Evolutionary conservation across 1,140 invertebrate species (phyloP), one percentile per base, ranked within the genome.

Genomic region (Drosophila pectinifera): DNA sequence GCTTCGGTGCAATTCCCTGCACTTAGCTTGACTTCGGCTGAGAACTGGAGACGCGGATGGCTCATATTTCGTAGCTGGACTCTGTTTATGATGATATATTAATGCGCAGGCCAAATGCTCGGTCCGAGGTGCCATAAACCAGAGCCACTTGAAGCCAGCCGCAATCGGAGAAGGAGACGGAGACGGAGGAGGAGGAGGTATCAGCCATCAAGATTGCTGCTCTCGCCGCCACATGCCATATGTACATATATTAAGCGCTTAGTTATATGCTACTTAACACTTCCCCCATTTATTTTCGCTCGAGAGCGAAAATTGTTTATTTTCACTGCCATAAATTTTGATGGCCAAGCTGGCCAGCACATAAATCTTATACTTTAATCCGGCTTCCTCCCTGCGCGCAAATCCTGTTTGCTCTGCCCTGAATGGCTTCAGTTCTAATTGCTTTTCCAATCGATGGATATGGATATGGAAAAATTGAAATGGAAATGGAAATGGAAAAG

Each of bases 1-100:
- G 22, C 31, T 18, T 36, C 42, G 22, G 46, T 67, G 34, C 26
- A 42, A 36, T 16, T 26, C 56, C 14, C 18, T 28, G 41, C 22
- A 24, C 56, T 28, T 18, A 4, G 41, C 24, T 7, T 31, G 24
- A 26, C 16, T 18, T 22, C 28, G 18, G 42, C 70, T 22, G 34
- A 16, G 51, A 74, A 74, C 49, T 74, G 68, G 49, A 72, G 51
- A 56, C 38, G 51, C 65, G 24, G 39, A 62, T 75, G 72, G 70
- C 63, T 78, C 56, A 69, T 63, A 68, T 77, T 80, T 65, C 68
- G 56, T 41, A 57, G 73, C 64, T 51, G 61, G 45, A 67, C 26
- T 48, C 54, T 68, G 76, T 86, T 86, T 88, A 86, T 88, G 69
- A 82, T 86, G 82, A 86, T 86, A 78, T 82, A 88, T 86, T 86